phyloP scores from a whole-genome alignment of 2,888 invertebrate species.

The Plagiodera versicolora region DNA sequence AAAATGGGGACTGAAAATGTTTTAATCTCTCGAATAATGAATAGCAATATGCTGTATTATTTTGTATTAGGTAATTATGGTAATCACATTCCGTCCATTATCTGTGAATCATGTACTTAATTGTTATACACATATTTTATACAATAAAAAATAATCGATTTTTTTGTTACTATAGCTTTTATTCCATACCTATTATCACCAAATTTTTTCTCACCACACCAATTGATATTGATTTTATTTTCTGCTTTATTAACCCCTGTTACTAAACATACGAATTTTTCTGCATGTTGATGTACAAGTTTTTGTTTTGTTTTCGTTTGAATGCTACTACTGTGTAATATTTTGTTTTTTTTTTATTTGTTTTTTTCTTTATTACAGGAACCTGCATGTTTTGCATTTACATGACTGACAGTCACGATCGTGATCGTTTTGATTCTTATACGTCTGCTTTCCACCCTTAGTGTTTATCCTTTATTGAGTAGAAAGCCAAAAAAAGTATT shows the following conservation, averaged over 20 bases:
- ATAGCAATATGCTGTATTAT: neutral
- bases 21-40: neutral
- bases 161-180: neutral
- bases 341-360: neutral
- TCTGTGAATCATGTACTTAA: constrained; percentile 32
- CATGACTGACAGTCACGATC: neutral
- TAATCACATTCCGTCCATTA: constrained; percentile 28
- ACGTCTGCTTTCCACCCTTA: neutral
- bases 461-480: neutral
- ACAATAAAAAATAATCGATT: constrained; percentile 22
- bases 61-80: neutral
- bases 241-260: neutral
- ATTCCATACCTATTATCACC: neutral
- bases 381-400: neutral
- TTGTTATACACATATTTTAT: constrained; percentile 21
- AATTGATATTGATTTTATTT: too few species aligned
- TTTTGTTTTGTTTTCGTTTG: neutral
- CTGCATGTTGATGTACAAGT: neutral
- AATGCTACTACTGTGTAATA: neutral
- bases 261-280: neutral
- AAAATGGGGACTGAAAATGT: neutral
- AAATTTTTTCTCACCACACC: neutral
- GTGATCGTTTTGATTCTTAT: neutral
- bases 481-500: neutral
- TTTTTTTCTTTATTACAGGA: neutral